Percentiles rank a stretch among this genome's conserved stretches.
Conservation (phyloP, 1,140 invertebrate species). For the Conopomorpha cramerella region DNA sequence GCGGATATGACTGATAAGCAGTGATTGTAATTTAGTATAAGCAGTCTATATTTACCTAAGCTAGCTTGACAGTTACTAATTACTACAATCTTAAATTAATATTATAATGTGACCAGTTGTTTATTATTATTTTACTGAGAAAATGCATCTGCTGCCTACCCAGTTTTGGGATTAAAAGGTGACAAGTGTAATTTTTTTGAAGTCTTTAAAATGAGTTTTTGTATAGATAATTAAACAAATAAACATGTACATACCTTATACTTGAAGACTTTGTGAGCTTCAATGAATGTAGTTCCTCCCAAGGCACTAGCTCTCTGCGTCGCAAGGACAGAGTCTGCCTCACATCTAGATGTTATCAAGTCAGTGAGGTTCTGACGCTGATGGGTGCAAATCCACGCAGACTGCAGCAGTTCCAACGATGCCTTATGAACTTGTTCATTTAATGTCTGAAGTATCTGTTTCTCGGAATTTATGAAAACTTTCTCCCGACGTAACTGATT, state of each 20-base stretch:
- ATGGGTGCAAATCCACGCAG: slow-evolving; percentile 87
- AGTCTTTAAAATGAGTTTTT: too few species aligned
- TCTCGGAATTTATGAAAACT: slow-evolving; percentile 53
- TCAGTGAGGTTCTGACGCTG: slow-evolving; percentile 84
- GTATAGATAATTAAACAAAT: slow-evolving; percentile 3
- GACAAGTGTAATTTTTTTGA: too few species aligned
- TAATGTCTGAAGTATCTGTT: slow-evolving; percentile 47
- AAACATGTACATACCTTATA: slow-evolving; percentile 69
- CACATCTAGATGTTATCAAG: slow-evolving; percentile 75
- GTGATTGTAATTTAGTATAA: too few species aligned
- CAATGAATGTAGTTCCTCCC: slow-evolving; percentile 81
- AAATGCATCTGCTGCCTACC: too few species aligned
- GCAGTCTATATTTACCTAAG: too few species aligned
- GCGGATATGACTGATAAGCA: too few species aligned
- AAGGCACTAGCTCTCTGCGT: slow-evolving; percentile 78
- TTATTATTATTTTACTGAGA: too few species aligned
- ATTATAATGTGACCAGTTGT: too few species aligned
- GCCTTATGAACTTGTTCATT: slow-evolving; percentile 52
- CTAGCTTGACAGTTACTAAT: too few species aligned
- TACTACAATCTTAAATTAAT: too few species aligned
- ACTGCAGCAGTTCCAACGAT: slow-evolving; percentile 61
- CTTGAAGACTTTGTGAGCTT: slow-evolving; percentile 84
- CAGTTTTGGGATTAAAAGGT: too few species aligned
- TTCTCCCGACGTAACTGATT: slow-evolving; percentile 50
- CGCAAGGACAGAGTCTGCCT: slow-evolving; percentile 74